phyloP scores from a whole-genome alignment of 2,797 vertebrate genomes.

The Cichlasoma orientale region DNA sequence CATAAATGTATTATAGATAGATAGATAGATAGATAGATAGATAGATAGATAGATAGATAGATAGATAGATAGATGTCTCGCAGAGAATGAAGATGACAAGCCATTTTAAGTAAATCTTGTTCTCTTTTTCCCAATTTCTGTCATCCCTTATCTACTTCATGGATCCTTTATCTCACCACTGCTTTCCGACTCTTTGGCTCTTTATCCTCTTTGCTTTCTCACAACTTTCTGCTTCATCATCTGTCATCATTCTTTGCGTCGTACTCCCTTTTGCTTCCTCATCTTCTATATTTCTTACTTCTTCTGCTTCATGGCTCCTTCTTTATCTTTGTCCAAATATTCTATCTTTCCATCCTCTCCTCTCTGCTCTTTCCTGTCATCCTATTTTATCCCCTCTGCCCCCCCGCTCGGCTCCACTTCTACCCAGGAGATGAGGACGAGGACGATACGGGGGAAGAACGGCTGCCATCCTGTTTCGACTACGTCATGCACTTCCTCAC shows the following conservation, averaged over 20 bases:
- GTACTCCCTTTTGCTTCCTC: constrained; percentile 5
- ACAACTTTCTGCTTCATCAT: constrained; percentile 25
- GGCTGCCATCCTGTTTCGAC: constrained; percentile 96
- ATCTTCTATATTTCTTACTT: not conserved
- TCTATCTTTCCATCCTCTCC: not conserved
- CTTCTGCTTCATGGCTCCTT: not conserved
- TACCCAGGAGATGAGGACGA: constrained; percentile 90
- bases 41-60: too few relatives aligned
- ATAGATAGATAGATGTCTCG: too few relatives aligned
- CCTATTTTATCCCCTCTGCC: not conserved
- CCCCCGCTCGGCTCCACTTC: constrained; percentile 29
- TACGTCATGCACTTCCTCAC: constrained; percentile 99
- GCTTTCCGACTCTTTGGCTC: constrained; percentile 16
- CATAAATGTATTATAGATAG: too few relatives aligned
- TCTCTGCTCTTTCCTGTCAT: constrained; percentile 9
- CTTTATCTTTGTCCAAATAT: constrained; percentile 23
- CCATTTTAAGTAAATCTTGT: constrained; percentile 49
- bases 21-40: too few relatives aligned
- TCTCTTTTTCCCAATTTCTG: constrained; percentile 32
- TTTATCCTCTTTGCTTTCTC: constrained; percentile 6
- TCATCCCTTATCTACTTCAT: constrained; percentile 40
- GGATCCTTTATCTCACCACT: constrained; percentile 25
- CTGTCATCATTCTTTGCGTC: constrained; percentile 21
- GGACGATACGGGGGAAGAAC: constrained; percentile 93
- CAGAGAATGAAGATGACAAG: constrained; percentile 34